Evolutionary conservation across 2,888 invertebrate genomes (phyloP), one percentile per base, ranked within the genome.

Genomic region (Yponomeuta evonymella): DNA sequence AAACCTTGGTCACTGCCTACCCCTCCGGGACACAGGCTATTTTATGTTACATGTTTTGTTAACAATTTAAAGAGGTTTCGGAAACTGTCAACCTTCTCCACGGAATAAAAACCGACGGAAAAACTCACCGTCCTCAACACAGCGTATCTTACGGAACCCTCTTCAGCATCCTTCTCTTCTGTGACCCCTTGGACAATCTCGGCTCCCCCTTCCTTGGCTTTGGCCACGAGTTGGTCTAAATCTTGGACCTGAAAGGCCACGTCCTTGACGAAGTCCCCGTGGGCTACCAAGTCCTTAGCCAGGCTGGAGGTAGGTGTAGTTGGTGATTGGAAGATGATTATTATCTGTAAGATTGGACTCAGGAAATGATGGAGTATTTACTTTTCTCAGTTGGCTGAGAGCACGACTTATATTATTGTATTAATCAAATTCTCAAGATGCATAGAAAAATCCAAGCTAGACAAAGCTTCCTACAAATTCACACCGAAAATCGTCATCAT

Each of bases 251-350:
- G 94, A 82, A 99, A 99, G 0, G 98, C 98, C 62, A 99, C 94
- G 83, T 99, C 99, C 81, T 98, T 98, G 23, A 98, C 99, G 71
- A 98, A 99, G 88, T 99, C 99, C 0, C 99, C 99, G 82, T 99
- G 99, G 0, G 81, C 94, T 93, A 72, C 94, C 81, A 99, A 96
- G 65, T 94, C 88, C 65, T 96, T 95, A 83, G 97, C 94, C 74
- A 93, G 83, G 74, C 95, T 94, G 71, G 94, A 93, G 0, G 97
- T 94, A 0, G 81, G 73, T 72, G 95, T 94, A 77, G 98, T 96
- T 0, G 98, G 94, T 0, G 98, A 98, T 75, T 97, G 96, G 83
- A 99, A 98, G 43, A 98, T 95, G 82, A 99, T 98, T 64, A 95
- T 92, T 77, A 99, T 97, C 96, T 98, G 69, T 65, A 62, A 29